Conservation (phyloP, 92 coral and sea anemone species). For the Porites cylindrica region DNA sequence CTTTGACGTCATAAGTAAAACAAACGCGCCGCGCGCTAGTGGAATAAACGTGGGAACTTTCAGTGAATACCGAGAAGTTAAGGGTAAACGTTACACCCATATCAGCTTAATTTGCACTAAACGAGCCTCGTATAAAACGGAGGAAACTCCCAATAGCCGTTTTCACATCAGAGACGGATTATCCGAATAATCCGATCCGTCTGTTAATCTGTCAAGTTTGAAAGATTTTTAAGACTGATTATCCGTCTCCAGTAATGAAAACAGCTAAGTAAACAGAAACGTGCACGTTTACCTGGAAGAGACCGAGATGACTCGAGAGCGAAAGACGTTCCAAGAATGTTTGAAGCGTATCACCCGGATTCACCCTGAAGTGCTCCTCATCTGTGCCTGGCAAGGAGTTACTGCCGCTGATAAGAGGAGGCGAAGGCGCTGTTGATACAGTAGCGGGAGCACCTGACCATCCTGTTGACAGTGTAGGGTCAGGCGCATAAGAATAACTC, state of each 20-base stretch:
- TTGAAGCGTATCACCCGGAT: slow-evolving; percentile 92
- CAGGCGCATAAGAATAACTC: slow-evolving; percentile 90
- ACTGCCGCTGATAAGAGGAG: slow-evolving; percentile 76
- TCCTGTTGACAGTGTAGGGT: slow-evolving; percentile 86
- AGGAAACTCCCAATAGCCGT: background rate
- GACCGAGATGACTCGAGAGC: slow-evolving; percentile 93
- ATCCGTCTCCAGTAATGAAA: background rate
- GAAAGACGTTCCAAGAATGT: slow-evolving; percentile 95
- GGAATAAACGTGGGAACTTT: too few species aligned
- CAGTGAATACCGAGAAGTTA: too few species aligned
- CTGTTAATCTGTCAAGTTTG: too few species aligned
- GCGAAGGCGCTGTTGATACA: slow-evolving; percentile 74
- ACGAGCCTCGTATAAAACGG: background rate
- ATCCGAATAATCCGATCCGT: too few species aligned
- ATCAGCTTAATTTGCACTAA: background rate
- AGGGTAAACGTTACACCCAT: too few species aligned
- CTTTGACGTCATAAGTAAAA: background rate
- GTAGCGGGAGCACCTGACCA: slow-evolving; percentile 89
- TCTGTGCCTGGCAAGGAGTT: slow-evolving; percentile 84
- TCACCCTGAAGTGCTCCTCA: slow-evolving; percentile 73
- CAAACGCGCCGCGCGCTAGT: slow-evolving; percentile 9
- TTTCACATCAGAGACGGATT: too few species aligned
- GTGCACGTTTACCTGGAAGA: slow-evolving; percentile 83
- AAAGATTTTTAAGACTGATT: too few species aligned
- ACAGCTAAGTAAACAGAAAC: background rate